Evolutionary conservation across 2,113 vertebrate genomes (phyloP).

Genomic region (Gobio gobio): DNA sequence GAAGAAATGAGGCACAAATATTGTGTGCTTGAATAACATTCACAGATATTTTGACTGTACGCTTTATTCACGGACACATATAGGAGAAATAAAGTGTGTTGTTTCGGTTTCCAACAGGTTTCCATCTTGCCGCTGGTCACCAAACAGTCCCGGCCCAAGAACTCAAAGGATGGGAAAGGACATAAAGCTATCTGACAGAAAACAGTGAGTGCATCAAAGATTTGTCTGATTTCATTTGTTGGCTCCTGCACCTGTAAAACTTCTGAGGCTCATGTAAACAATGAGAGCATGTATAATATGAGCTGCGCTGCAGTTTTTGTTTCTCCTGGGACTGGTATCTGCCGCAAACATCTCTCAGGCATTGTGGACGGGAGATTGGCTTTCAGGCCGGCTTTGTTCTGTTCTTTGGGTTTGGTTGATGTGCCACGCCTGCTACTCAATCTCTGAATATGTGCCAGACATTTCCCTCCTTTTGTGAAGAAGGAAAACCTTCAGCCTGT

Average conservation of each 20-base stretch:
- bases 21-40: slow-evolving; percentile 83
- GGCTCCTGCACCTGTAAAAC: neutral
- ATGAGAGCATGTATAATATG: neutral
- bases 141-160: neutral
- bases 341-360: slow-evolving; percentile 87
- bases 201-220: neutral
- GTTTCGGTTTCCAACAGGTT: neutral
- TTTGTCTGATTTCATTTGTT: neutral
- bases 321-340: slow-evolving; percentile 85
- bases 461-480: slow-evolving; percentile 90
- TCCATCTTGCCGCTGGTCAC: neutral
- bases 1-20: slow-evolving; percentile 22
- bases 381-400: slow-evolving; percentile 91
- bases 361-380: slow-evolving; percentile 89
- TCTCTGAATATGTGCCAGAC: slow-evolving; percentile 60
- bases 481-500: neutral
- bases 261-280: neutral
- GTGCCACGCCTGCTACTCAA: slow-evolving; percentile 92
- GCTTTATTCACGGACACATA: neutral
- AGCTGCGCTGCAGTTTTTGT: slow-evolving; percentile 65
- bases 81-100: neutral
- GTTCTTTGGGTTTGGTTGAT: slow-evolving; percentile 88
- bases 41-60: neutral
- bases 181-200: neutral
- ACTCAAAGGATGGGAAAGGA: neutral